phyloP scores from a whole-genome alignment of 2,113 vertebrate genomes.

The Limanda limanda region DNA sequence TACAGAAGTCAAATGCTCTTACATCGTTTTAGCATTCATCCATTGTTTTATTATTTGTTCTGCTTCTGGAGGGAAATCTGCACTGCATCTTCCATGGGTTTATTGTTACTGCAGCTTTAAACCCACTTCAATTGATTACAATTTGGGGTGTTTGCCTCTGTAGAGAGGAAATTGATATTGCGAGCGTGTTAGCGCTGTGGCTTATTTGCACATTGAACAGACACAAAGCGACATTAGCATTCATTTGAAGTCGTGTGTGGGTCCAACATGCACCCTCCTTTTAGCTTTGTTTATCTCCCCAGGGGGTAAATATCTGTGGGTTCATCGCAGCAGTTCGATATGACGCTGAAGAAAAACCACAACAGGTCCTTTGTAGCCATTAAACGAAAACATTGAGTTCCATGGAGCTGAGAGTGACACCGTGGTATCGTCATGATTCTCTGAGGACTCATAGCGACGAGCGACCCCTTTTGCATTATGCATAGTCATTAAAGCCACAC shows the following conservation, averaged over 20 bases:
- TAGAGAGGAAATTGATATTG: slow-evolving; percentile 7
- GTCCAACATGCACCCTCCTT: background rate
- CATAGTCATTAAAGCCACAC: background rate
- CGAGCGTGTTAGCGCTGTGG: background rate
- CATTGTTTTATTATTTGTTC: background rate
- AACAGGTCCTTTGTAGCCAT: too few species aligned
- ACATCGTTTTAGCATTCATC: background rate
- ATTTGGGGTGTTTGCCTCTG: background rate
- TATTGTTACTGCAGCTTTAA: slow-evolving; percentile 7
- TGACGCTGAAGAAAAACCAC: background rate
- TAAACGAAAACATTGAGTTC: background rate
- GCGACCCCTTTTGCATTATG: background rate
- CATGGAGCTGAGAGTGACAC: background rate
- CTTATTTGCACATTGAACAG: slow-evolving; percentile 11
- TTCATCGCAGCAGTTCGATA: slow-evolving; percentile 4
- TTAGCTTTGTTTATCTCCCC: slow-evolving; percentile 4
- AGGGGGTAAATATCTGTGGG: background rate
- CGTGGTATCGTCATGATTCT: background rate
- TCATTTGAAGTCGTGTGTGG: slow-evolving; percentile 9
- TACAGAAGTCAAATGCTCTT: background rate
- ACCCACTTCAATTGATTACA: background rate
- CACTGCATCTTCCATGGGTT: background rate
- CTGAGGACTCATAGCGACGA: background rate
- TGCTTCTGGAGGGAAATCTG: background rate
- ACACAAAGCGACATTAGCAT: background rate